A percentile compares a stretch with the other conserved stretches of the same genome.
phyloP scores from a whole-genome alignment of 1,140 invertebrate species.

The Polyergus mexicanus region DNA sequence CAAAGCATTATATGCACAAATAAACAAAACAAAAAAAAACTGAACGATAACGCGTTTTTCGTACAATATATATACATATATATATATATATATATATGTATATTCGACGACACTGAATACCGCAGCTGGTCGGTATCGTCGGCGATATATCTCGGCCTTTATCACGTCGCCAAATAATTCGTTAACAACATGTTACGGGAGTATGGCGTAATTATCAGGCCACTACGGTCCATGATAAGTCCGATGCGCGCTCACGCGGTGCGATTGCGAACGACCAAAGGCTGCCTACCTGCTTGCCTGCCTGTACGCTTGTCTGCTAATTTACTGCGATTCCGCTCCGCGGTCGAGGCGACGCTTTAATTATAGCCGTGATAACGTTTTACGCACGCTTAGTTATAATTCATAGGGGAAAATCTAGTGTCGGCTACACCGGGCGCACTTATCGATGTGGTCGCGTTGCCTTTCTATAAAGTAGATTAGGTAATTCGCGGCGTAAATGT shows the following conservation, averaged over 20 bases:
- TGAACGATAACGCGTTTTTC: constrained; percentile 44
- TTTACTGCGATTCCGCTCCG: constrained; percentile 72
- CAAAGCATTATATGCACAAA: neutral
- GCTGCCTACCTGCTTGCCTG: constrained; percentile 39
- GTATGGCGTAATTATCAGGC: constrained; percentile 79
- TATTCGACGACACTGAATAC: constrained; percentile 6
- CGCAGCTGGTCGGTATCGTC: constrained; percentile 35
- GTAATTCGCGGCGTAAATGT: constrained; percentile 73
- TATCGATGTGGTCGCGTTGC: constrained; percentile 66
- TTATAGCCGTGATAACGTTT: constrained; percentile 80
- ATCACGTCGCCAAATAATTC: constrained; percentile 79
- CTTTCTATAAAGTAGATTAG: constrained; percentile 76
- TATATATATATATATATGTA: neutral
- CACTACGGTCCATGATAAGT: constrained; percentile 49
- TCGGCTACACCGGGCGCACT: constrained; percentile 51
- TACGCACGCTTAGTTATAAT: constrained; percentile 79
- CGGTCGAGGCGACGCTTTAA: constrained; percentile 69
- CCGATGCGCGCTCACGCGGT: constrained; percentile 41
- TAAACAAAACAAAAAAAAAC: constrained; percentile 61
- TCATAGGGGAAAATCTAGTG: constrained; percentile 73
- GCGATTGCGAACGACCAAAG: constrained; percentile 45
- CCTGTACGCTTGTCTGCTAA: constrained; percentile 53
- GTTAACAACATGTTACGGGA: constrained; percentile 78
- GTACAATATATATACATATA: neutral
- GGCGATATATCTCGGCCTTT: constrained; percentile 69